A percentile compares a stretch with the other conserved stretches of the same genome.
Conservation (phyloP, 2,797 vertebrate species). For the Sebastes hopkinsi region DNA sequence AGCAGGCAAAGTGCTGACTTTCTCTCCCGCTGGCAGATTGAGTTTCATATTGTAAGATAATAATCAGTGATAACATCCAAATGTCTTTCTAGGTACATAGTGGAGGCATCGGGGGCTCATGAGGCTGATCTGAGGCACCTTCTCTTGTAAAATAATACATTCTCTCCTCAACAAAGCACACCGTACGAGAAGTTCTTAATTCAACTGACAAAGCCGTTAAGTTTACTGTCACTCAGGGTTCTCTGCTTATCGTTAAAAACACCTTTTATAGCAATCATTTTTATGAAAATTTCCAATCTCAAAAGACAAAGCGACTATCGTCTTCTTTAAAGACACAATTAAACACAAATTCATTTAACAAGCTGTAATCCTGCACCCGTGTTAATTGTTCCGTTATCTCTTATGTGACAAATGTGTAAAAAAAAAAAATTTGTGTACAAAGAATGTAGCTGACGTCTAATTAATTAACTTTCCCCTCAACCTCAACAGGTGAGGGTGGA, state of each 20-base stretch:
- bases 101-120: neutral
- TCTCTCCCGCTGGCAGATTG: neutral
- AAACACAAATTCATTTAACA: neutral
- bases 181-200: neutral
- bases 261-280: neutral
- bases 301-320: neutral
- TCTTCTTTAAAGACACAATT: neutral
- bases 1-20: slow-evolving; percentile 30
- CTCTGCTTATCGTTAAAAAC: neutral
- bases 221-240: neutral
- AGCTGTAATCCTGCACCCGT: neutral
- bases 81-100: neutral
- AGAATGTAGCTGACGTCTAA: neutral
- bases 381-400: neutral
- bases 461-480: neutral
- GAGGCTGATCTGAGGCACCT: slow-evolving; percentile 2
- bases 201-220: neutral
- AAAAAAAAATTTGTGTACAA: neutral
- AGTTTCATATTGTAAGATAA: neutral
- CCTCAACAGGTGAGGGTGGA: neutral
- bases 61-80: neutral
- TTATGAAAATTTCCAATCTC: neutral
- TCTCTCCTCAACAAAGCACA: neutral
- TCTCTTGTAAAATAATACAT: slow-evolving; percentile 3
- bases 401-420: neutral